Percentiles rank a stretch among this genome's conserved stretches.
Evolutionary conservation across 2,113 vertebrate genomes (phyloP).

Genomic region (Oryzias curvinotus): DNA sequence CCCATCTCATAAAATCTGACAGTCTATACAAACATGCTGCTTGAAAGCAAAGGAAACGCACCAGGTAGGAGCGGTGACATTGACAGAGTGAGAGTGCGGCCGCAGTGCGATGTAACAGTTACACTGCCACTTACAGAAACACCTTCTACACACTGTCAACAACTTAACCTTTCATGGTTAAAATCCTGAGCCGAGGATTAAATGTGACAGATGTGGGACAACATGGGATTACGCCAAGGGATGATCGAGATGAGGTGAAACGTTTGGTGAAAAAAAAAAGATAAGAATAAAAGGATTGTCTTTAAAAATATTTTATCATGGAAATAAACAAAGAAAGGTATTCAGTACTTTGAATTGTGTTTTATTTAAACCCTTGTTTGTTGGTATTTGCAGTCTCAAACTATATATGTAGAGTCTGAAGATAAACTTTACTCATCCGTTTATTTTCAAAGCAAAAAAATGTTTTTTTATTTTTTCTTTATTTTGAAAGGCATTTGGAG

Average conservation of each 20-base stretch:
- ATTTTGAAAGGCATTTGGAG: too few relatives aligned
- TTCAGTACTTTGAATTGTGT: too few relatives aligned
- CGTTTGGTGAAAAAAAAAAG: neutral
- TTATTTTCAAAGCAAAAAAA: too few relatives aligned
- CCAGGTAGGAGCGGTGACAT: constrained; percentile 56
- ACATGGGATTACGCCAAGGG: constrained; percentile 20
- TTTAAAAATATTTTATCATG: too few relatives aligned
- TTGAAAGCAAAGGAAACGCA: constrained; percentile 36
- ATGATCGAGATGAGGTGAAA: constrained; percentile 6
- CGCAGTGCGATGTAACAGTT: constrained; percentile 49
- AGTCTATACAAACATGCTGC: constrained; percentile 30
- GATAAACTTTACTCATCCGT: too few relatives aligned
- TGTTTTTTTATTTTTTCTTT: too few relatives aligned
- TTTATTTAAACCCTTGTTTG: too few relatives aligned
- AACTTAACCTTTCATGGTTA: constrained; percentile 57
- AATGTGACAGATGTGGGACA: constrained; percentile 49
- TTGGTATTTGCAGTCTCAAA: too few relatives aligned
- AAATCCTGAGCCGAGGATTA: constrained; percentile 57
- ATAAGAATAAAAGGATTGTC: too few relatives aligned
- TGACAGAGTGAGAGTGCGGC: constrained; percentile 61
- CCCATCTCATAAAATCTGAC: constrained; percentile 54
- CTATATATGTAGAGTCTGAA: too few relatives aligned
- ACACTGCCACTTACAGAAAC: constrained; percentile 55
- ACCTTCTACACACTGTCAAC: constrained; percentile 69
- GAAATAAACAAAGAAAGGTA: too few relatives aligned